Evolutionary conservation across 2,113 vertebrate genomes (phyloP).

Genomic region (Corythornis vintsioides): DNA sequence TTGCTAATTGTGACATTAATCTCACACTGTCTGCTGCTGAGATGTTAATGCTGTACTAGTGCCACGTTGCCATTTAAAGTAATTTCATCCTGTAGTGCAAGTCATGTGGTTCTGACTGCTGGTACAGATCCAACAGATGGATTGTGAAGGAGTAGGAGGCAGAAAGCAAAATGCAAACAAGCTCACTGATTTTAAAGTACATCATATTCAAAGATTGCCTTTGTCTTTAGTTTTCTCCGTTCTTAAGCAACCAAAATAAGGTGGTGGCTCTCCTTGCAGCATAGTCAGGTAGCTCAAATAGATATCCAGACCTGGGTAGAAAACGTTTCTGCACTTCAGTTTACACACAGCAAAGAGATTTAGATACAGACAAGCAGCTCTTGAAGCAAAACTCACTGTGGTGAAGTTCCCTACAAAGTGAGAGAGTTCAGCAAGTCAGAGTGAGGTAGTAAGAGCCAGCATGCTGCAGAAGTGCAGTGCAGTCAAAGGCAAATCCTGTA

Average conservation of each 20-base stretch:
- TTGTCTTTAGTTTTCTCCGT: neutral
- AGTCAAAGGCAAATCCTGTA: neutral
- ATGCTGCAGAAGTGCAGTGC: neutral
- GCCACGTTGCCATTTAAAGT: conserved; percentile 63
- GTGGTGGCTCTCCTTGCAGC: neutral
- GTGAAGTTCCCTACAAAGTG: neutral
- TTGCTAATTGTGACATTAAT: conserved; percentile 54
- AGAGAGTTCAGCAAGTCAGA: neutral
- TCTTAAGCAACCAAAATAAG: neutral
- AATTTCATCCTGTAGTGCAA: conserved; percentile 44
- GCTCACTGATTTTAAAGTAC: neutral
- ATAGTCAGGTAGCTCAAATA: neutral
- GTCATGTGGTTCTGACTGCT: conserved; percentile 32
- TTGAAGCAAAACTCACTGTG: neutral
- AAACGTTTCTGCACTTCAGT: neutral
- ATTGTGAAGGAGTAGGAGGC: neutral
- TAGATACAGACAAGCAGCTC: neutral
- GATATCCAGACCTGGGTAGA: neutral
- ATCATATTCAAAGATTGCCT: neutral
- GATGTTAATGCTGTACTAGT: conserved; percentile 29
- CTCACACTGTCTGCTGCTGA: conserved; percentile 43
- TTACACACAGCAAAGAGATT: neutral
- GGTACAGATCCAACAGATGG: conserved; percentile 28
- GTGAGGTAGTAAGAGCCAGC: neutral
- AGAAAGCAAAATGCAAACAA: conserved; percentile 19